Base-by-base conservation (phyloP, 2,888 invertebrate genomes). In the Lycia hirtaria region DNA sequence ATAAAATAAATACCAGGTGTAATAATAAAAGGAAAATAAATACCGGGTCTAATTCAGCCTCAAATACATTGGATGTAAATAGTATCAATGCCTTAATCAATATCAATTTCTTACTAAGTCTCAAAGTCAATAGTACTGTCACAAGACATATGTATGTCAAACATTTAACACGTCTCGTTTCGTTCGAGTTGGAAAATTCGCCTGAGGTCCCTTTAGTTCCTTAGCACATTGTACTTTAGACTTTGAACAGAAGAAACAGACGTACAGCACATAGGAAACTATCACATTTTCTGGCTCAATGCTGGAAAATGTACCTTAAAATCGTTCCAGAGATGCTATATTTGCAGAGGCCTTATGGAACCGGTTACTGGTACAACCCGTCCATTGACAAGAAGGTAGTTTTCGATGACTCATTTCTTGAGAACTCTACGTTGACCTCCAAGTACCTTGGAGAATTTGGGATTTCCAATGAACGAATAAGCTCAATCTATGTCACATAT, bases 361-460 rank as follows among this genome's bases (percentile, higher is more conserved):
- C 66, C 54, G 55, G 66, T 66, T 62, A 30, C 47, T 17, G 22
- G 15, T 6, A 24, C n/a, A 50, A 50, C 50, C 54, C 26, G 64
- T 56, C 54, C 60, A 66, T 60, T 64, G 64, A 66, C 50, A 48
- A 57, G 60, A 58, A 58, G 35, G 48, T 32, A 33, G 43, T 38
- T 35, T 26, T 19, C 24, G 22, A 35, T 60, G 64, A 61, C 52
- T 66, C 59, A 54, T 51, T 45, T 43, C 35, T 28, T 26, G 3
- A 24, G 32, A 40, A 40, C 47, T 38, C 28, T 26, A 41, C 53
- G 41, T 35, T 50, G 53, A 59, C 56, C 53, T 53, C 43, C n/a
- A 55, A 58, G 54, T 48, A 17, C 35, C 58, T 60, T 44, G 51
- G 48, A 51, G 44, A 30, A 24, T 54, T 58, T 43, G 50, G 55